Base-by-base conservation (phyloP, 2,797 vertebrate genomes). In the Danio aesculapii region DNA sequence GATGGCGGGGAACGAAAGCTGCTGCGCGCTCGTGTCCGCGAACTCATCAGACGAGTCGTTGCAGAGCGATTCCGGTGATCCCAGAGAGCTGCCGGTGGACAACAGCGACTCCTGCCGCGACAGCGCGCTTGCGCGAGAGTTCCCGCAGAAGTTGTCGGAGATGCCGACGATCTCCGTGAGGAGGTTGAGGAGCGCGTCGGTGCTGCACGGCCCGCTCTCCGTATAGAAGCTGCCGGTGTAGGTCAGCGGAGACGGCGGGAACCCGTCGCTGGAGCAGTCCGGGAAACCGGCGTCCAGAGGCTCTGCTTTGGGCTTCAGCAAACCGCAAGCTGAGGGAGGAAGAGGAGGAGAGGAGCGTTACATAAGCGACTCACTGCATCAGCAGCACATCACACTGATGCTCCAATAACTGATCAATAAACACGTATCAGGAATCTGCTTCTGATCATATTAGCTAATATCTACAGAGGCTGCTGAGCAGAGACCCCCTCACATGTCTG, bases 131-230 rank as follows among this genome's bases (percentile, higher is more conserved):
- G 41, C 55, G 44, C 83, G 14, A 59, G 78, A 71, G 71, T 71
- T 71, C 4, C 30, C 12, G 44, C 58, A 30, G 67, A 81, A 63
- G 30, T 89, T 86, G 10, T 95, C 95, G 52, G 97, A 96, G 85
- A 97, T 95, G 14, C 97, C 97, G 14, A 98, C 93, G 84, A 99
- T 98, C 68, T 97, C 97, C 0, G 97, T 97, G 93, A 99, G 98
- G 91, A 99, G 93, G 89, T 92, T 97, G 90, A 99, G 96, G 86
- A 99, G 96, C 1, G 96, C 94, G 86, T 99, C 97, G 5, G 96
- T 95, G 75, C 95, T 96, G 89, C 95, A 96, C 0, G 93, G 90
- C 0, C 89, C 88, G 0, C 93, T 87, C 80, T 95, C 95, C 81
- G 95, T 67, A 90, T 96, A 96, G 91, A 97, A 97, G 89, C 94